A percentile compares a stretch with the other conserved stretches of the same genome.
Evolutionary conservation across 2,797 vertebrate genomes (phyloP).

Genomic region (Rhodeus uyekii): DNA sequence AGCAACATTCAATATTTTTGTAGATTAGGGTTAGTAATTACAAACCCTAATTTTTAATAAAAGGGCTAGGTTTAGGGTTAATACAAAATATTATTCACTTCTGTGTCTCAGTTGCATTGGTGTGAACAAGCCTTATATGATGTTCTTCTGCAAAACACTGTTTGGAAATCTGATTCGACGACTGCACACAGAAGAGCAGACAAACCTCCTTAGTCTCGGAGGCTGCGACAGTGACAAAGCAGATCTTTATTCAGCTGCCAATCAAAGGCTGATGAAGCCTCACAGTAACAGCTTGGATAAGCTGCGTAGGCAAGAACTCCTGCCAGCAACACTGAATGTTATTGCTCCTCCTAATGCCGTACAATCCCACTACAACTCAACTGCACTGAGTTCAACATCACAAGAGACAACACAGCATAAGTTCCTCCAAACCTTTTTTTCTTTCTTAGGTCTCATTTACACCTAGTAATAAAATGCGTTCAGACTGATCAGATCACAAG

Average conservation of each 20-base stretch:
- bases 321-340: slow-evolving; percentile 6
- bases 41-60: too few relatives aligned
- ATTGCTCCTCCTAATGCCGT: neutral
- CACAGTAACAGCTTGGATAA: slow-evolving; percentile 6
- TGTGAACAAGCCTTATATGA: slow-evolving; percentile 2
- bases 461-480: too few relatives aligned
- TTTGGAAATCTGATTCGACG: neutral
- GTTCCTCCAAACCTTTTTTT: neutral
- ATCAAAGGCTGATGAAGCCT: slow-evolving; percentile 12
- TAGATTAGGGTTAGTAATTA: too few relatives aligned
- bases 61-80: too few relatives aligned
- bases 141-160: neutral
- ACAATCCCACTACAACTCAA: slow-evolving; percentile 6
- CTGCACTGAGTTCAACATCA: neutral
- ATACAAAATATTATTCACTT: neutral
- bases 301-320: slow-evolving; percentile 1
- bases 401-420: neutral
- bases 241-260: slow-evolving; percentile 14
- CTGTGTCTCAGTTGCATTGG: neutral
- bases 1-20: neutral
- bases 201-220: neutral
- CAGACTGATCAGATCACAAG: too few relatives aligned
- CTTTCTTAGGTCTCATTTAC: neutral
- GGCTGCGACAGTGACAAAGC: neutral
- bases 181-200: neutral